Conservation (phyloP, 2,797 vertebrate genomes). For the Chrosomus eos region DNA sequence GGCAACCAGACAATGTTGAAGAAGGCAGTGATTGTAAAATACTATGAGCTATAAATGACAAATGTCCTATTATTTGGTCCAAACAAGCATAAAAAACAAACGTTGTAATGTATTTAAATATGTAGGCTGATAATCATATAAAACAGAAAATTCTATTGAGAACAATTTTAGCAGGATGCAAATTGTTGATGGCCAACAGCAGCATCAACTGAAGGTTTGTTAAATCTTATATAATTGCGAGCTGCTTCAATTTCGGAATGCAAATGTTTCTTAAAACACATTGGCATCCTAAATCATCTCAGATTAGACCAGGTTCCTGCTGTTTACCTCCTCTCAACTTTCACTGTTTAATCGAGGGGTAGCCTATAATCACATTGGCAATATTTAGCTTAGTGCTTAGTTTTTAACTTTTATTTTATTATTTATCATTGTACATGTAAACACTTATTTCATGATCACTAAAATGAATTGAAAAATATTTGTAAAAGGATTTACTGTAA, state of each 20-base stretch:
- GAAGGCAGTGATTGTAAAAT: not conserved
- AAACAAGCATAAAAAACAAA: not conserved
- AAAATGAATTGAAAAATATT: not conserved
- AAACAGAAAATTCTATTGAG: not conserved
- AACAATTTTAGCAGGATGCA: not conserved
- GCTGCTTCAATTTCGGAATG: not conserved
- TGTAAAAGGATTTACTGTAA: not conserved
- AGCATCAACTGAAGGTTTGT: not conserved
- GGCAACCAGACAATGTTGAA: not conserved
- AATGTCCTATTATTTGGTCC: not conserved
- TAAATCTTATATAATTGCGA: not conserved
- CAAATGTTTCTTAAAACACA: not conserved
- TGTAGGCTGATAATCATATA: not conserved
- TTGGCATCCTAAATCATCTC: not conserved
- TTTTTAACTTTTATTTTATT: not conserved
- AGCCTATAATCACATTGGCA: not conserved
- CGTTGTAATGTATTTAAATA: not conserved
- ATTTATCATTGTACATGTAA: not conserved
- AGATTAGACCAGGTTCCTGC: not conserved
- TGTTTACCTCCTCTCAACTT: too few relatives aligned
- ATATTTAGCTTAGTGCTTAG: not conserved
- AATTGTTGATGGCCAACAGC: not conserved
- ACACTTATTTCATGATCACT: not conserved
- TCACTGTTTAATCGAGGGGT: not conserved
- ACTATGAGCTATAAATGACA: constrained; percentile 2